Percentiles rank a stretch among this genome's conserved stretches.
Conservation (phyloP, 2,888 invertebrate genomes). For the Cephus pygmeus region DNA sequence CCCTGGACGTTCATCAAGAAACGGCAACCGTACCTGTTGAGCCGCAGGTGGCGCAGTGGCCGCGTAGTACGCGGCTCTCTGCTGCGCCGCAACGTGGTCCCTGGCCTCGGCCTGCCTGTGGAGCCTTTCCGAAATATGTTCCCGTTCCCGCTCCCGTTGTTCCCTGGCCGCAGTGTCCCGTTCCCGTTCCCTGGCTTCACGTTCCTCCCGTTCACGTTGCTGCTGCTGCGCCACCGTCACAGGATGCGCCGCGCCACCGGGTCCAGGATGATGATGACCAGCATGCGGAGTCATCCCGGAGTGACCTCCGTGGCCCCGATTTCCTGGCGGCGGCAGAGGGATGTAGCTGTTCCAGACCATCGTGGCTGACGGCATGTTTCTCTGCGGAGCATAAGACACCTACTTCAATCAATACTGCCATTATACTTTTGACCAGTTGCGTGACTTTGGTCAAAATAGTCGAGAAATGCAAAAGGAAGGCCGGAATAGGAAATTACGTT, state of each 20-base stretch:
- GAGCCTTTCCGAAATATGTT: slow-evolving; percentile 57
- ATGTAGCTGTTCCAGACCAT: slow-evolving; percentile 62
- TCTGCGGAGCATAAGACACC: slow-evolving; percentile 62
- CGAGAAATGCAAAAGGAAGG: not conserved
- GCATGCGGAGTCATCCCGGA: slow-evolving; percentile 45
- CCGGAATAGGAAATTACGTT: not conserved
- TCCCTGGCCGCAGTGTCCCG: slow-evolving; percentile 42
- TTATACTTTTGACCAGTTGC: slow-evolving; percentile 4
- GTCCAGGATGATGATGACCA: slow-evolving; percentile 56
- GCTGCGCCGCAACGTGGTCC: slow-evolving; percentile 65
- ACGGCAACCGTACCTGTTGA: slow-evolving; percentile 51
- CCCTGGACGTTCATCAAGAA: not conserved
- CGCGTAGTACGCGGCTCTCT: slow-evolving; percentile 69
- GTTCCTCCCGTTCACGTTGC: slow-evolving; percentile 28
- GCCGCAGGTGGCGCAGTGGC: slow-evolving; percentile 58
- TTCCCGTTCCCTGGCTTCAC: slow-evolving; percentile 35
- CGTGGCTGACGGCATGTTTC: slow-evolving; percentile 61
- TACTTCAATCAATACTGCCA: slow-evolving; percentile 63
- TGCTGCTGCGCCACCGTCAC: slow-evolving; percentile 55
- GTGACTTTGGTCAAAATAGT: not conserved
- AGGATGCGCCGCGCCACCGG: slow-evolving; percentile 45
- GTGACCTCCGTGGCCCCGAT: slow-evolving; percentile 53
- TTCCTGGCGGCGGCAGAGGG: slow-evolving; percentile 56
- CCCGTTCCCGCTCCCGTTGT: slow-evolving; percentile 42
- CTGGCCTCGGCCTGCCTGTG: slow-evolving; percentile 59